A percentile compares a stretch with the other conserved stretches of the same genome.
Evolutionary conservation across 2,113 vertebrate species (phyloP).

Genomic region (Oncorhynchus tshawytscha): DNA sequence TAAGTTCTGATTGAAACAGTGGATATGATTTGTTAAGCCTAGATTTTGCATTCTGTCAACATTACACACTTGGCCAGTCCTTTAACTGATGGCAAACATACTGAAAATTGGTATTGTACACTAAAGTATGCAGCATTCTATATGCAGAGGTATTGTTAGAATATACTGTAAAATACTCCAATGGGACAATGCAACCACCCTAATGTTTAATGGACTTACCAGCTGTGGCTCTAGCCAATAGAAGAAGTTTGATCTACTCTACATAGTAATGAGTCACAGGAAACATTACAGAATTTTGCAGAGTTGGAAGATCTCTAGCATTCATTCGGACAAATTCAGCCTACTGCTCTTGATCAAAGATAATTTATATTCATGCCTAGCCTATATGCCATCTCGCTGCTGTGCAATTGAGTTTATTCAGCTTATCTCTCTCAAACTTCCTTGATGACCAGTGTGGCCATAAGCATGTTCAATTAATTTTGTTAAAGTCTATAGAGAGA

Average conservation of each 20-base stretch:
- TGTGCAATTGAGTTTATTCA: too few species aligned
- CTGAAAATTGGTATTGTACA: neutral
- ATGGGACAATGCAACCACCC: neutral
- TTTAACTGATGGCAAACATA: too few species aligned
- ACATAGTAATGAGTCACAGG: neutral
- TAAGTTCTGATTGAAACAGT: neutral
- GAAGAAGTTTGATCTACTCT: neutral
- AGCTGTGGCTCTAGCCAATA: neutral
- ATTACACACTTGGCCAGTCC: too few species aligned
- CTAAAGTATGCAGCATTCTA: neutral
- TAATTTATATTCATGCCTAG: too few species aligned
- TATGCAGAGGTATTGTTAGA: neutral
- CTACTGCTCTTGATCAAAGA: too few species aligned
- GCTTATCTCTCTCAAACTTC: too few species aligned
- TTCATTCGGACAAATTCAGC: neutral
- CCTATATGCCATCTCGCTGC: too few species aligned
- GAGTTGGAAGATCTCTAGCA: neutral
- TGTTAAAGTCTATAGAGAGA: too few species aligned
- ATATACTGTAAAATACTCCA: neutral
- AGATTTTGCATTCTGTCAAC: too few species aligned
- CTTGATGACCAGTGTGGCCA: too few species aligned
- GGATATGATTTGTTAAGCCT: too few species aligned
- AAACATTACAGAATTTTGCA: neutral
- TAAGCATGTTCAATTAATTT: too few species aligned
- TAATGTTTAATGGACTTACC: neutral